Percentiles rank a stretch among this genome's conserved stretches.
These are phyloP conservation scores for Contarinia nasturtii DNA, from an alignment of 1,140 invertebrate genomes.

Conservation along the genomic window DNA sequence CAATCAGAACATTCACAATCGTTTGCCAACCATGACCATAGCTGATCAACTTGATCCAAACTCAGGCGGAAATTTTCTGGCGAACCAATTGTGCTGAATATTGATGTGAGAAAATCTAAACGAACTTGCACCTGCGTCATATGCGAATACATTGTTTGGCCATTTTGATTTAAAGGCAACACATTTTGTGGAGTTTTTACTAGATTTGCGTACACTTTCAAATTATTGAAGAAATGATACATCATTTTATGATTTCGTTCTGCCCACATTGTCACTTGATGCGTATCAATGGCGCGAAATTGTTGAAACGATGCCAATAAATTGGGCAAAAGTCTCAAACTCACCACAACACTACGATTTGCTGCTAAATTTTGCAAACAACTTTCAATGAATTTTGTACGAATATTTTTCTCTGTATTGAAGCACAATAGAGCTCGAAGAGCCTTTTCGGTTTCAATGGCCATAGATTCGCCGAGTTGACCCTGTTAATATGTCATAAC, in stretches of 20 bases:
- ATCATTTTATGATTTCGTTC: conserved; percentile 81
- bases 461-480: conserved; percentile 69
- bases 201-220: conserved; percentile 36
- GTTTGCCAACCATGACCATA: conserved; percentile 78
- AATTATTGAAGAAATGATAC: conserved; percentile 77
- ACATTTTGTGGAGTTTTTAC: conserved; percentile 13
- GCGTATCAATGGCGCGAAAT: conserved; percentile 61
- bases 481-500: no score
- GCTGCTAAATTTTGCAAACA: conserved; percentile 77
- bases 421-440: conserved; percentile 75
- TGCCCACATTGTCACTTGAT: conserved; percentile 71
- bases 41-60: conserved; percentile 69
- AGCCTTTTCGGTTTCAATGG: conserved; percentile 78
- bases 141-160: conserved; percentile 50
- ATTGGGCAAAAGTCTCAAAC: conserved; percentile 70
- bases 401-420: conserved; percentile 67
- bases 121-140: conserved; percentile 79
- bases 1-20: conserved; percentile 73
- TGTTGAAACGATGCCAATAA: conserved; percentile 82
- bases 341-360: conserved; percentile 76
- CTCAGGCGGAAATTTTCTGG: conserved; percentile 75
- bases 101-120: conserved; percentile 75
- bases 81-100: conserved; percentile 78
- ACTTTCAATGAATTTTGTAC: conserved; percentile 88
- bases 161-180: conserved; percentile 7